Base-by-base conservation (phyloP, 1,140 invertebrate genomes). In the Drosophila sturtevanti region DNA sequence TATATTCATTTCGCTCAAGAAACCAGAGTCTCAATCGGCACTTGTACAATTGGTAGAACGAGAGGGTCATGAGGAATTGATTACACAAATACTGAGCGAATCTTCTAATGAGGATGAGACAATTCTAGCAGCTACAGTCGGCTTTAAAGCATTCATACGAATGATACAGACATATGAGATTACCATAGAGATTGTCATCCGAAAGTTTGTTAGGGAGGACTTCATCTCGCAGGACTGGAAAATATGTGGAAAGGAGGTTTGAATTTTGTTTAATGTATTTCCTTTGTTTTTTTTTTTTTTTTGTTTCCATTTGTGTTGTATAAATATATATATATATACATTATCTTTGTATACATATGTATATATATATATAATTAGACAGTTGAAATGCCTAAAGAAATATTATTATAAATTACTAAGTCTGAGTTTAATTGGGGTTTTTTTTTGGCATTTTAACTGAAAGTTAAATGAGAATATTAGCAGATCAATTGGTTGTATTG, bases 111-210 rank as follows among this genome's bases (percentile, higher is more conserved):
- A 95, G 31, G 95, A 96, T 76, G 96, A 97, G 91, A 95, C 94
- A 56, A 92, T 95, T 14, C 93, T 96, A 34, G 96, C 95, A 12
- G 94, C 95, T 0, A 96, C 95, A 62, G 95, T 96, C 61, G 96
- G 96, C 7, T 97, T 97, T 90, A 94, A 94, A 77, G 96, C 96
- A 5, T 96, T 97, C 80, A 95, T 97, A 92, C 95, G 94, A 81
- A 97, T 97, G 96, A 94, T 97, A 7, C 95, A 97, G 84, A 92
- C 95, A 51, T 95, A 96, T 78, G 94, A 96, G 89, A 94, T 95
- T 12, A 95, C 95, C 2, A 95, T 97, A 22, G 96, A 97, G 91
- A 96, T 97, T 92, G 95, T 97, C 21, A 96, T 97, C 66, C 95
- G 95, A 10, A 95, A 96, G 64, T 96, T 97, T 82, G 94, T 94